These are phyloP conservation scores for Araneus ventricosus DNA, from an alignment of 1,140 invertebrate genomes.

Conservation along the genomic window DNA sequence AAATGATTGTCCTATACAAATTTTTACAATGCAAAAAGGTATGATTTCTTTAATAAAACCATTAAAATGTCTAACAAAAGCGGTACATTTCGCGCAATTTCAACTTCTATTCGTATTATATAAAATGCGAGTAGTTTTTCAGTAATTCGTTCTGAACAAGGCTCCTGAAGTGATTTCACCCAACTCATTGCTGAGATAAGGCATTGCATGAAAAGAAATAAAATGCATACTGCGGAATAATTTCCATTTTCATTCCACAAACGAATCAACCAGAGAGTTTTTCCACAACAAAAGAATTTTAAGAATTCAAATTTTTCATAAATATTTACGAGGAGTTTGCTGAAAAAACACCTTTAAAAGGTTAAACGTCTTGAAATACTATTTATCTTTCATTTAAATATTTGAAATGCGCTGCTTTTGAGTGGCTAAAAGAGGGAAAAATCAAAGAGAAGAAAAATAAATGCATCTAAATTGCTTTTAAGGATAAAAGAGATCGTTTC, in stretches of 20 bases:
- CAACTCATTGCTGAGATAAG: not conserved
- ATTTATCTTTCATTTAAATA: constrained; percentile 38
- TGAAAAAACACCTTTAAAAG: constrained; percentile 20
- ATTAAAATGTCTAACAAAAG: too few species aligned
- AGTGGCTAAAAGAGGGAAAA: not conserved
- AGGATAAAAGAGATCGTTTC: not conserved
- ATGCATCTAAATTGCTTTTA: constrained; percentile 8
- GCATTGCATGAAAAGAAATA: not conserved
- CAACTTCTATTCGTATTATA: too few species aligned
- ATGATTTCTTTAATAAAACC: too few species aligned
- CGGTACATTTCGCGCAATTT: too few species aligned
- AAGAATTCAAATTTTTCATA: constrained; percentile 37
- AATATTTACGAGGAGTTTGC: constrained; percentile 22
- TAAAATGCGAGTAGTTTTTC: too few species aligned
- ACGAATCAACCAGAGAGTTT: not conserved
- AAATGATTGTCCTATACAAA: too few species aligned
- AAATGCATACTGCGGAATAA: not conserved
- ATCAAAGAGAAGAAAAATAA: not conserved
- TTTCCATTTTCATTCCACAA: constrained; percentile 32
- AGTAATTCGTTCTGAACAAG: not conserved
- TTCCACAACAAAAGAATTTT: constrained; percentile 27
- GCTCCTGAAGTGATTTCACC: not conserved
- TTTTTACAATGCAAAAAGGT: too few species aligned
- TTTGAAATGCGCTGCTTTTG: not conserved
- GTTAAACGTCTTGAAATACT: constrained; percentile 36